These are phyloP conservation scores for Cepaea nemoralis DNA, from an alignment of 1,140 invertebrate genomes.

Conservation along the genomic window DNA sequence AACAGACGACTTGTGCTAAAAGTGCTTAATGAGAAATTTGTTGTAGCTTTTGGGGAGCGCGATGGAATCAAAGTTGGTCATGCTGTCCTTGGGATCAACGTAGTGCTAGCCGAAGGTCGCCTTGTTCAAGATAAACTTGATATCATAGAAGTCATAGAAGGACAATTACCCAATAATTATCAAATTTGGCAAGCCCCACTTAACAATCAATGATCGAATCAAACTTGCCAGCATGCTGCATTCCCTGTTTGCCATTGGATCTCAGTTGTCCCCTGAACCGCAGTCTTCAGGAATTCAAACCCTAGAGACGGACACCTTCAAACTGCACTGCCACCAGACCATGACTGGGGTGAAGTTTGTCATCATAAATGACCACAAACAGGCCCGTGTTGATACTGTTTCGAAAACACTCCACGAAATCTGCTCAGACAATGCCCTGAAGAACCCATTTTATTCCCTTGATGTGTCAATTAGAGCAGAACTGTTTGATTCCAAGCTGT, in stretches of 20 bases:
- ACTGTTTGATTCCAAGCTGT: slow-evolving; percentile 91
- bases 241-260: slow-evolving; percentile 93
- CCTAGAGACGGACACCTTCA: slow-evolving; percentile 95
- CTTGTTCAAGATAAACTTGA: slow-evolving; percentile 86
- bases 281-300: slow-evolving; percentile 96
- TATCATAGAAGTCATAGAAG: slow-evolving; percentile 65
- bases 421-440: slow-evolving; percentile 97
- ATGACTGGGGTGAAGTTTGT: slow-evolving; percentile 98
- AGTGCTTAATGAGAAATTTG: slow-evolving; percentile 79
- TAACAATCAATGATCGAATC: slow-evolving; percentile 97
- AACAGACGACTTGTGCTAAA: slow-evolving; percentile 89
- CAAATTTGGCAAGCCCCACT: slow-evolving; percentile 88
- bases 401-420: slow-evolving; percentile 96
- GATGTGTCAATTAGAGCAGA: slow-evolving; percentile 99
- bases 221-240: slow-evolving; percentile 81
- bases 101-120: slow-evolving; percentile 81
- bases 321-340: slow-evolving; percentile 96
- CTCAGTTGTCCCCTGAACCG: slow-evolving; percentile 94
- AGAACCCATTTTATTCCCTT: slow-evolving; percentile 98
- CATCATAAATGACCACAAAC: slow-evolving; percentile 88
- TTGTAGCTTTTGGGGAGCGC: slow-evolving; percentile 48
- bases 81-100: slow-evolving; percentile 88
- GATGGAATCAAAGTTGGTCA: slow-evolving; percentile 82
- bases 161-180: slow-evolving; percentile 71
- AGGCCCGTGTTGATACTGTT: slow-evolving; percentile 87